phyloP scores from a whole-genome alignment of 2,888 invertebrate species.

The Augiades crinisus region DNA sequence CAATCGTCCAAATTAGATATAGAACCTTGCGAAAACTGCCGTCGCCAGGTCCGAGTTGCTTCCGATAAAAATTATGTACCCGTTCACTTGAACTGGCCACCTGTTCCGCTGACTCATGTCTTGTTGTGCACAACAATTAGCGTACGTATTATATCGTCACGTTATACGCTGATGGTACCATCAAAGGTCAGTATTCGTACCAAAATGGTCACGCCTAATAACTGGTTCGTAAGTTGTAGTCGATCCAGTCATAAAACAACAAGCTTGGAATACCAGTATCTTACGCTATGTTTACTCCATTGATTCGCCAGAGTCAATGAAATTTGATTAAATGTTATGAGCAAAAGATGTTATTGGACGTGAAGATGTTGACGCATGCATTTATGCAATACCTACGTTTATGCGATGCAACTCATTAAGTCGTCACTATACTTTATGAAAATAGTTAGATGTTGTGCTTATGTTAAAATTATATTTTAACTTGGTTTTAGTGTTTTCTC shows the following conservation, averaged over 20 bases:
- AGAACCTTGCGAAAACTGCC: slow-evolving; percentile 32
- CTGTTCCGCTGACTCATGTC: slow-evolving; percentile 65
- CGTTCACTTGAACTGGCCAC: slow-evolving; percentile 53
- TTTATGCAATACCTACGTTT: background rate
- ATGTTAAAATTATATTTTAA: too few species aligned
- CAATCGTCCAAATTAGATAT: slow-evolving; percentile 49
- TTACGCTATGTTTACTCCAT: slow-evolving; percentile 73
- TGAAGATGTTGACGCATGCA: background rate
- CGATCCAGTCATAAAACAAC: slow-evolving; percentile 74
- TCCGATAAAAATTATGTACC: slow-evolving; percentile 22
- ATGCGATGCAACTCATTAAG: background rate
- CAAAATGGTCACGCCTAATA: slow-evolving; percentile 81
- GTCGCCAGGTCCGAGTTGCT: slow-evolving; percentile 43
- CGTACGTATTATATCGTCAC: slow-evolving; percentile 64
- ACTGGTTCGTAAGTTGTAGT: slow-evolving; percentile 79
- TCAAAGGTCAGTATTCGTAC: slow-evolving; percentile 81
- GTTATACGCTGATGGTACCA: slow-evolving; percentile 65
- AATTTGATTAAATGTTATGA: slow-evolving; percentile 39
- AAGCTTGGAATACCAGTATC: slow-evolving; percentile 73
- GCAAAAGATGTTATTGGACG: slow-evolving; percentile 18
- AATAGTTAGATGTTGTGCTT: background rate
- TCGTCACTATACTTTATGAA: background rate
- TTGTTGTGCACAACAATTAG: slow-evolving; percentile 72
- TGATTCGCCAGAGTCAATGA: slow-evolving; percentile 65
- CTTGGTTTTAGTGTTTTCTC: too few species aligned